These are phyloP conservation scores for Lysandra coridon DNA, from an alignment of 2,888 invertebrate genomes.

Conservation along the genomic window DNA sequence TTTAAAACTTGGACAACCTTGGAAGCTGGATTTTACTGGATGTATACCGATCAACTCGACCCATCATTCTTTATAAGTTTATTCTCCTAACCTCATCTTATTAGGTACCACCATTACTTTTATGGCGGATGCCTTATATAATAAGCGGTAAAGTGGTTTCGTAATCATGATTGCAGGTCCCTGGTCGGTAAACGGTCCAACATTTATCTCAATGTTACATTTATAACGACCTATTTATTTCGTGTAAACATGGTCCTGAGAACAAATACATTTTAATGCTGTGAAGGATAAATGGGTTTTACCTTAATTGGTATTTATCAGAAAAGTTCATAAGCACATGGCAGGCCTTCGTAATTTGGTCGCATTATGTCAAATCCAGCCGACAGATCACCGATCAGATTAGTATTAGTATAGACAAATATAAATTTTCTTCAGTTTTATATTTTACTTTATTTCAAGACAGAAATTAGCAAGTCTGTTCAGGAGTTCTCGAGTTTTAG, in stretches of 20 bases:
- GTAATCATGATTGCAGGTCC: conserved; percentile 39
- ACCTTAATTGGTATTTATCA: background rate
- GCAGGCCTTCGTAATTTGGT: too few species aligned
- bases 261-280: conserved; percentile 50
- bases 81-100: background rate
- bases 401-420: too few species aligned
- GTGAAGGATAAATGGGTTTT: conserved; percentile 61
- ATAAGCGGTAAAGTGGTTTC: conserved; percentile 38
- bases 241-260: conserved; percentile 40
- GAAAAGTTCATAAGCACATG: too few species aligned
- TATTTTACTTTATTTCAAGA: too few species aligned
- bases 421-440: too few species aligned
- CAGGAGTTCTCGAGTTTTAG: too few species aligned
- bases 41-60: too few species aligned
- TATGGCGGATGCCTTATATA: conserved; percentile 27
- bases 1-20: too few species aligned
- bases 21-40: too few species aligned
- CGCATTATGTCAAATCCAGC: too few species aligned
- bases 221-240: conserved; percentile 45
- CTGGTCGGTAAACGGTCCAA: conserved; percentile 40
- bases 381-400: too few species aligned
- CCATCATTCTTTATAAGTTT: background rate
- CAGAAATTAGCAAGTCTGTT: too few species aligned
- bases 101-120: conserved; percentile 5
- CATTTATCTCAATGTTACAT: conserved; percentile 42